Evolutionary conservation across 2,797 vertebrate genomes (phyloP).

Genomic region (Pipistrellus pygmaeus): DNA sequence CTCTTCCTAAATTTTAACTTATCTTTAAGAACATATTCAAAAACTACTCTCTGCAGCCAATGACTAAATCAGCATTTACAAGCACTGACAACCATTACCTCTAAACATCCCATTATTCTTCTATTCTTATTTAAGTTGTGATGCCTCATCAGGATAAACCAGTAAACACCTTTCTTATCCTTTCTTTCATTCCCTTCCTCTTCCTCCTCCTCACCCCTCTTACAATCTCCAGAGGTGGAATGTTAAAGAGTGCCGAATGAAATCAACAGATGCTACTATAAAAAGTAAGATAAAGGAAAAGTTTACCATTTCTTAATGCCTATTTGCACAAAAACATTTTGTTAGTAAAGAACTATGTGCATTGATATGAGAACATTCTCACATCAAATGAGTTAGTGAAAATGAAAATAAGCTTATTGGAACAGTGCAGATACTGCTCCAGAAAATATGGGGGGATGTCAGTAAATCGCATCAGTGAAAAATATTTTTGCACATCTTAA

Average conservation of each 20-base stretch:
- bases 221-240: slow-evolving; percentile 25
- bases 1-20: slow-evolving; percentile 53
- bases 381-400: slow-evolving; percentile 30
- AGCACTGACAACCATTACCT: slow-evolving; percentile 8
- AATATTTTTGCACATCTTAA: background rate
- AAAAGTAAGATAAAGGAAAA: slow-evolving; percentile 62
- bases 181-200: slow-evolving; percentile 11
- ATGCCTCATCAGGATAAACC: slow-evolving; percentile 37
- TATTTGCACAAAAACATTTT: slow-evolving; percentile 47
- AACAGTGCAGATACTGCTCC: slow-evolving; percentile 12
- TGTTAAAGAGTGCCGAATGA: slow-evolving; percentile 50
- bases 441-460: background rate
- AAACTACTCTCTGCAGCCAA: slow-evolving; percentile 40
- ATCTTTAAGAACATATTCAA: slow-evolving; percentile 63
- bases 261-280: slow-evolving; percentile 40
- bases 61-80: slow-evolving; percentile 20
- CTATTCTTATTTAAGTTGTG: slow-evolving; percentile 47
- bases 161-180: slow-evolving; percentile 34
- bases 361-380: slow-evolving; percentile 29
- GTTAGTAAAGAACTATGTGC: slow-evolving; percentile 61
- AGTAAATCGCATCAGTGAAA: background rate
- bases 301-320: slow-evolving; percentile 37
- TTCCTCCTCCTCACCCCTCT: background rate
- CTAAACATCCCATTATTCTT: slow-evolving; percentile 39
- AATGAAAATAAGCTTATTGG: slow-evolving; percentile 37